These are phyloP conservation scores for Latrodectus hesperus DNA, from an alignment of 2,888 invertebrate genomes.

Conservation along the genomic window DNA sequence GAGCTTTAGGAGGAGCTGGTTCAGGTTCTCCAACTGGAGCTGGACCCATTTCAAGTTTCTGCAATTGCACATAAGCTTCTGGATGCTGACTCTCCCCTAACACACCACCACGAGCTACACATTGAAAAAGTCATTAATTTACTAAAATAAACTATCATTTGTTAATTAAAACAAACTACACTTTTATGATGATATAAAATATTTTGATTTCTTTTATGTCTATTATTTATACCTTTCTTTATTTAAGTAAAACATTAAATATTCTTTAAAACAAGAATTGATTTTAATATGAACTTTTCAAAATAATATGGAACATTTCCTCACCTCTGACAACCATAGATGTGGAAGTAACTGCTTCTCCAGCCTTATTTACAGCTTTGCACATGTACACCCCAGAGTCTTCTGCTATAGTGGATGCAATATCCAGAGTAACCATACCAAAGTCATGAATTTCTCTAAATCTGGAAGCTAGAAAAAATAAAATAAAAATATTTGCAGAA, in stretches of 20 bases:
- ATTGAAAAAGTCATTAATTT: constrained; percentile 16
- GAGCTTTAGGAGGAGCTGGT: constrained; percentile 74
- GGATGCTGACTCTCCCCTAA: constrained; percentile 90
- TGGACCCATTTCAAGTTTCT: constrained; percentile 90
- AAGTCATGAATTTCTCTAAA: constrained; percentile 95
- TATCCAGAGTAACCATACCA: constrained; percentile 93
- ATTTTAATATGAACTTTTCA: no score
- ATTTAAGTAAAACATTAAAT: no score
- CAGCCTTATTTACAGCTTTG: constrained; percentile 93
- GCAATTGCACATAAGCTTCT: constrained; percentile 93
- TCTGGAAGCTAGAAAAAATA: constrained; percentile 80
- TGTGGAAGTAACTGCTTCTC: constrained; percentile 94
- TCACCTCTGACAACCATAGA: constrained; percentile 91
- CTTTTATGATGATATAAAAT: neutral
- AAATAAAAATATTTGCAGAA: neutral
- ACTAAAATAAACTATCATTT: neutral
- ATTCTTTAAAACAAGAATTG: no score
- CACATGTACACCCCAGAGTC: constrained; percentile 96
- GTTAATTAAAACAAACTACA: neutral
- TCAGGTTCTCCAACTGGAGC: constrained; percentile 78
- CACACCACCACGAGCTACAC: constrained; percentile 78
- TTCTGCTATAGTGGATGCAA: constrained; percentile 88
- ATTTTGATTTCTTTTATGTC: no score
- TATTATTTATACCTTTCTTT: no score
- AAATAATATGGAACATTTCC: no score